Conservation (phyloP, 2,113 vertebrate genomes). For the Anthoscopus minutus region DNA sequence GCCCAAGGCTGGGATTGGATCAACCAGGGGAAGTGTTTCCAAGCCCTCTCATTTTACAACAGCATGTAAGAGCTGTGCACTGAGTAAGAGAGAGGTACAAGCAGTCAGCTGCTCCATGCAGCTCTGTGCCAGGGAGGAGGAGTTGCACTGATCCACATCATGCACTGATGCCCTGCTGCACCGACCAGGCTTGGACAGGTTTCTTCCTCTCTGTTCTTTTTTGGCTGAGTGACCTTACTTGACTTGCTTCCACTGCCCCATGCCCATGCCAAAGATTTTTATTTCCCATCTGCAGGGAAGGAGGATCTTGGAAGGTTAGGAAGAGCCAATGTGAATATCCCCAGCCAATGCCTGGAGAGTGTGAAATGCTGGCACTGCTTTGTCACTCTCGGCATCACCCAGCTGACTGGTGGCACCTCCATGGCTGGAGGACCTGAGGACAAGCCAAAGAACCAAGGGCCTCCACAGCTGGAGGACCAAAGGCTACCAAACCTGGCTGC, state of each 20-base stretch:
- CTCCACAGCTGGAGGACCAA: neutral
- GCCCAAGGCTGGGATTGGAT: neutral
- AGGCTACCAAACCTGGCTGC: neutral
- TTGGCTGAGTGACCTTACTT: neutral
- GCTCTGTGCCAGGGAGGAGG: accelerated
- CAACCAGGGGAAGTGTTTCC: neutral
- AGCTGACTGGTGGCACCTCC: neutral
- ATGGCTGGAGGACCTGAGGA: neutral
- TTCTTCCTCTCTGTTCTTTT: neutral
- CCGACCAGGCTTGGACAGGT: neutral
- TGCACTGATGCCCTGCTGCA: accelerated
- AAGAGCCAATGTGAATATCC: neutral
- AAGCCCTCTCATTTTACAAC: neutral
- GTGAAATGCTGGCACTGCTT: neutral
- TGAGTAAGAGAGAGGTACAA: neutral
- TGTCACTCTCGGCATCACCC: accelerated
- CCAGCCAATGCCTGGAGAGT: neutral
- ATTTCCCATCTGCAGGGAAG: constrained; percentile 41
- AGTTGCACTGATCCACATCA: accelerated
- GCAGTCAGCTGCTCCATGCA: neutral
- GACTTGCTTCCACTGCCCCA: constrained; percentile 2
- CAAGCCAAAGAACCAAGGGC: neutral
- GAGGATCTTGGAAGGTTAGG: constrained; percentile 14
- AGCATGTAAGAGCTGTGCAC: neutral
- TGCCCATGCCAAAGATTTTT: constrained; percentile 17